These are phyloP conservation scores for Albula goreensis DNA, from an alignment of 2,113 vertebrate species.

Conservation along the genomic window DNA sequence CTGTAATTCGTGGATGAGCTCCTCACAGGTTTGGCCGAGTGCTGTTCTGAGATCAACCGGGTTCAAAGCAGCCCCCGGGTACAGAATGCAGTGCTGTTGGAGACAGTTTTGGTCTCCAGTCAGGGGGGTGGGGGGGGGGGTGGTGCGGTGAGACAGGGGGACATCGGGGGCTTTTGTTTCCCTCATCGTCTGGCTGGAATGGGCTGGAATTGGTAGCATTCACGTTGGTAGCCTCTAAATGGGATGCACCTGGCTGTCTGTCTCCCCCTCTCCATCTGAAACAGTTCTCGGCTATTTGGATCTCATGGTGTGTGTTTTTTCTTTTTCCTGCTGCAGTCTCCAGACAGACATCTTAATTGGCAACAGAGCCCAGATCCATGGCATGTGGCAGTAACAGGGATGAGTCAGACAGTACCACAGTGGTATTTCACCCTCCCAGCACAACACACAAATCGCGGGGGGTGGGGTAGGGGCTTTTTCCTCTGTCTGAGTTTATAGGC, in stretches of 20 bases:
- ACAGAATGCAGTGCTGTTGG: no score
- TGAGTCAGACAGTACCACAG: conserved; percentile 34
- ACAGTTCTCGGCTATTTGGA: conserved; percentile 44
- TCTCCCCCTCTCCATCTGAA: conserved; percentile 29
- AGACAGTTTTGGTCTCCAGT: no score
- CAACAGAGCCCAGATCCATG: conserved; percentile 36
- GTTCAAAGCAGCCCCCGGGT: no score
- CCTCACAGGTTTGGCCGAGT: not conserved
- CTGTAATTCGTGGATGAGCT: not conserved
- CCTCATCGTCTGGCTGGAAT: conserved; percentile 9
- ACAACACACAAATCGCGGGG: not conserved
- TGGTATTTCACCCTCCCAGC: conserved; percentile 13
- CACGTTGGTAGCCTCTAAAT: conserved; percentile 27
- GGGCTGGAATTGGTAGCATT: conserved; percentile 28
- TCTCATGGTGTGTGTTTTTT: not conserved
- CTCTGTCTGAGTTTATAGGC: conserved; percentile 19
- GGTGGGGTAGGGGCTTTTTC: not conserved
- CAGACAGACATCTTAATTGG: conserved; percentile 35
- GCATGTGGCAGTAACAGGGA: conserved; percentile 26
- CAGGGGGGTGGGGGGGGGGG: no score
- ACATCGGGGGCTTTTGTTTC: not conserved
- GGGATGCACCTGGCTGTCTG: conserved; percentile 30
- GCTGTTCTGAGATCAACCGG: not conserved
- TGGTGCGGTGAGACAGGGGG: not conserved
- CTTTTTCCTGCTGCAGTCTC: conserved; percentile 6